Evolutionary conservation across 2,797 vertebrate species (phyloP).

Genomic region (Gallirallus australis): DNA sequence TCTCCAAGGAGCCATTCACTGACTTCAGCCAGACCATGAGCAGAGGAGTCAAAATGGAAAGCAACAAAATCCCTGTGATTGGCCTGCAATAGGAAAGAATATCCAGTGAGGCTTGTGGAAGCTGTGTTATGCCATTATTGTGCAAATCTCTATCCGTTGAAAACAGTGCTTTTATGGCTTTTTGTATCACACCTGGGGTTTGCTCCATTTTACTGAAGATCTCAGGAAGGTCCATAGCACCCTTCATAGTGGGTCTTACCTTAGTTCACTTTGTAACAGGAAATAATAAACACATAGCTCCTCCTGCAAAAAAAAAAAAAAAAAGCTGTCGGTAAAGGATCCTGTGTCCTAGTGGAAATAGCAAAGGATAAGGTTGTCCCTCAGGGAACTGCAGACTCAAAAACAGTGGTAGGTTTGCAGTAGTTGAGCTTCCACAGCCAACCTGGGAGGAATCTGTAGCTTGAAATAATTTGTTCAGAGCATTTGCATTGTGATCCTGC

Average conservation of each 20-base stretch:
- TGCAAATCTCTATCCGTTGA: background rate
- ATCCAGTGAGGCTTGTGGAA: background rate
- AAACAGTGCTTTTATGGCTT: background rate
- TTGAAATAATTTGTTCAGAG: background rate
- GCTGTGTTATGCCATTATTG: background rate
- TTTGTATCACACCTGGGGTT: background rate
- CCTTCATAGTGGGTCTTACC: background rate
- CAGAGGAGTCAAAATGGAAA: background rate
- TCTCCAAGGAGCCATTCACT: rapidly evolving
- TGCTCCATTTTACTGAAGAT: background rate
- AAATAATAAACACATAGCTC: background rate
- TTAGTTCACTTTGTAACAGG: background rate
- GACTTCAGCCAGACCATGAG: background rate
- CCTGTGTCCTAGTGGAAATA: background rate
- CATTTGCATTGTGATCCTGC: background rate
- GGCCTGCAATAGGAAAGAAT: background rate
- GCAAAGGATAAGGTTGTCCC: background rate
- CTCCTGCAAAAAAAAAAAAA: background rate
- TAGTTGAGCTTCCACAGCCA: background rate
- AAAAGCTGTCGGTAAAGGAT: background rate
- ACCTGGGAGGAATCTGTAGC: background rate
- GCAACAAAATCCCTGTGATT: too few relatives aligned
- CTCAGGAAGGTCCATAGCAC: background rate
- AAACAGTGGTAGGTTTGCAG: background rate
- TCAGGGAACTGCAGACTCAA: background rate